Conservation (phyloP, 2,113 vertebrate genomes). For the Passerina amoena region DNA sequence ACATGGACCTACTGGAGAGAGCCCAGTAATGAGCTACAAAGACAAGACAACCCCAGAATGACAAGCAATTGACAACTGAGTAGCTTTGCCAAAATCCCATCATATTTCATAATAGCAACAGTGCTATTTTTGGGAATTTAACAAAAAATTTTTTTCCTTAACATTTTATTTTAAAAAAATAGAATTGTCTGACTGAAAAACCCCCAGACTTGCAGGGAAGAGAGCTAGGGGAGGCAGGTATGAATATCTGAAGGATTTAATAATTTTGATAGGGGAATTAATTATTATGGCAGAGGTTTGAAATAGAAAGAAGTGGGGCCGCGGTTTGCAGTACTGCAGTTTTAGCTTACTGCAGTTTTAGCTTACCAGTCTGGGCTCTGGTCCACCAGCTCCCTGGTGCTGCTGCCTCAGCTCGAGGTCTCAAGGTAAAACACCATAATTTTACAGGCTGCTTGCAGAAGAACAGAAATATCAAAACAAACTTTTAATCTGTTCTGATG, state of each 20-base stretch:
- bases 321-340: background rate
- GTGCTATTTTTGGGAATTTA: background rate
- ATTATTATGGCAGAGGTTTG: background rate
- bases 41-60: background rate
- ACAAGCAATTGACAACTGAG: background rate
- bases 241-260: background rate
- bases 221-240: background rate
- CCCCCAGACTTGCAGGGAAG: background rate
- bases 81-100: background rate
- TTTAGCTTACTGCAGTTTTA: background rate
- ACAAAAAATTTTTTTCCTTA: background rate
- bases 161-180: background rate
- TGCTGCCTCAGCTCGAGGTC: background rate
- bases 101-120: background rate
- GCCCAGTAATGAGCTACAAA: background rate
- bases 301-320: background rate
- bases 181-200: background rate
- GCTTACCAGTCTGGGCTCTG: background rate
- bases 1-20: background rate
- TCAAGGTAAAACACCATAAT: background rate
- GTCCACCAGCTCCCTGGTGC: background rate
- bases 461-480: background rate
- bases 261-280: background rate
- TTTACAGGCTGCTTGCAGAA: background rate
- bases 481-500: slow-evolving; percentile 9